Evolutionary conservation across 2,797 vertebrate genomes (phyloP).

Genomic region (Enteromius paludinosus): DNA sequence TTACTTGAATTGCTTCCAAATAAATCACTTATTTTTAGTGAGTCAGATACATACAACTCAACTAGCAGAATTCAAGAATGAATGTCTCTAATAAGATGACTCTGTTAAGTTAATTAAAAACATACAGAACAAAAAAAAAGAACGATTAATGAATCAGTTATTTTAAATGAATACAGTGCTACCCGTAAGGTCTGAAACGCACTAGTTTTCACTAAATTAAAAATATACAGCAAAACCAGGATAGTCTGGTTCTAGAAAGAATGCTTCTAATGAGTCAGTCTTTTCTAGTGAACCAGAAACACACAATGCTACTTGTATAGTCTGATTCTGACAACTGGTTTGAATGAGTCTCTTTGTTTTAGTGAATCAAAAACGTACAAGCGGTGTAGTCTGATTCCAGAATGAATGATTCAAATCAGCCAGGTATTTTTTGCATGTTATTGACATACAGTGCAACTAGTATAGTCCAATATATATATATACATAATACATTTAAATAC

Average conservation of each 20-base stretch:
- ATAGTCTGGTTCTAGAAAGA: not conserved
- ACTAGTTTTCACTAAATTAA: not conserved
- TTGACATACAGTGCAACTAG: too few species aligned
- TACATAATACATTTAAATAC: not conserved
- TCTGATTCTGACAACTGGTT: too few species aligned
- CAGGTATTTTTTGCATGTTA: too few species aligned
- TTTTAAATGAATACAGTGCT: not conserved
- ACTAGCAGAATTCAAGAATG: not conserved
- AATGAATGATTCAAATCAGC: too few species aligned
- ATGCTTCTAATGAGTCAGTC: not conserved
- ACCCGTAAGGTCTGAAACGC: not conserved
- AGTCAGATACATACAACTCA: not conserved
- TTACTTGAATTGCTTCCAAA: not conserved
- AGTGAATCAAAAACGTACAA: too few species aligned
- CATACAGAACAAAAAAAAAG: not conserved
- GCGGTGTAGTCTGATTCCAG: too few species aligned
- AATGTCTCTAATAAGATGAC: not conserved
- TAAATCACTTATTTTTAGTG: not conserved
- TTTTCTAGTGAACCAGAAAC: not conserved
- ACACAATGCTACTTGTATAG: not conserved
- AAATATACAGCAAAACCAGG: not conserved
- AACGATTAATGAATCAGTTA: not conserved
- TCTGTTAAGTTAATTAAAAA: not conserved
- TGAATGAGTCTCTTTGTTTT: too few species aligned
- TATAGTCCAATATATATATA: too few species aligned